Evolutionary conservation across 2,888 invertebrate species (phyloP), one percentile per base, ranked within the genome.

Genomic region (Camponotus fellah): DNA sequence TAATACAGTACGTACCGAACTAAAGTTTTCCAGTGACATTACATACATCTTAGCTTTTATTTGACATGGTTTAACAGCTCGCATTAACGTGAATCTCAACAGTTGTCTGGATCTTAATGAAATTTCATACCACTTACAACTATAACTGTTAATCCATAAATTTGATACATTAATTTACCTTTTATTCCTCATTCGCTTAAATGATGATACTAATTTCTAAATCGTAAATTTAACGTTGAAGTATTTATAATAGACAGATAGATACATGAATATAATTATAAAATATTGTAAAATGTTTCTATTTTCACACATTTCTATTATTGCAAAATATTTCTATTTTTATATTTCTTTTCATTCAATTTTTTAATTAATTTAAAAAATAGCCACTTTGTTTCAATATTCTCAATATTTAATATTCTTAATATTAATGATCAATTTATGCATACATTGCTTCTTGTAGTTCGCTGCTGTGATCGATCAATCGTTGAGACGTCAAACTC

Each of bases 1-100:
- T 68, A 46, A 26, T 69, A 69, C 58, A n/a, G 80, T 58, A 58
- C 65, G 0, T 56, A 82, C 77, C 58, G 43, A 34, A 21, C 79
- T 66, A 3, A 82, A 76, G 2, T 26, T 77, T 12, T 46, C 34
- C 65, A 65, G 17, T 6, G 82, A 82, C 77, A 82, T 82, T 12
- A 76, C 21, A 3, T 43, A 76, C 9, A 82, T 14, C 0, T 77
- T 66, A 76, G 58, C 82, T 43, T 21, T 82, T 82, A 82, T 76
- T 77, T 65, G n/a, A n/a, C 82, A 82, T 53, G 65, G 76, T 8
- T 43, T 76, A 34, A 12, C 9, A n/a, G 76, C 8, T 46, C 82
- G 82, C 12, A 77, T 0, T 65, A 82, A 56, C 17, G 49, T 82
- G 8, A 64, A 56, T 58, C 2, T 65, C 6, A 82, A 14, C 9